Evolutionary conservation across 1,140 invertebrate genomes (phyloP).

Genomic region (Leptonema lineaticorne): DNA sequence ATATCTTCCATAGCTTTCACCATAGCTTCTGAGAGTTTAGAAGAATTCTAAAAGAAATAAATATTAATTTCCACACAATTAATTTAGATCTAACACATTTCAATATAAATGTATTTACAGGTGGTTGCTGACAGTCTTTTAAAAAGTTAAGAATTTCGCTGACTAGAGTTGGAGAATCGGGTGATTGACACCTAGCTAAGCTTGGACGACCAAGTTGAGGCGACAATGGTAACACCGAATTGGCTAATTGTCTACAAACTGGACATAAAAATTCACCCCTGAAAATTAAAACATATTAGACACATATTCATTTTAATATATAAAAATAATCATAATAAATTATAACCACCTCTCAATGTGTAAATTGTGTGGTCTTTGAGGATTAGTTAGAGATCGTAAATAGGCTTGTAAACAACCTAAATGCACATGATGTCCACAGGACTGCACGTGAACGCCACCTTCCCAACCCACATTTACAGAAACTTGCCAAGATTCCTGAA

Average conservation of each 20-base stretch:
- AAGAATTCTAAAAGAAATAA: constrained; percentile 52
- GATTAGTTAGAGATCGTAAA: constrained; percentile 74
- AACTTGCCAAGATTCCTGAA: constrained; percentile 75
- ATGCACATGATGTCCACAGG: constrained; percentile 95
- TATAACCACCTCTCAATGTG: constrained; percentile 64
- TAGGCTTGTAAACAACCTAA: constrained; percentile 90
- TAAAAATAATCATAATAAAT: neutral
- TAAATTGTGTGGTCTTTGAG: constrained; percentile 71
- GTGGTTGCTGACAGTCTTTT: constrained; percentile 66
- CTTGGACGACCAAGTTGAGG: constrained; percentile 71
- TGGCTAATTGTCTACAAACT: constrained; percentile 89
- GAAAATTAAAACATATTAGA: constrained; percentile 37
- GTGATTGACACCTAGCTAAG: constrained; percentile 57
- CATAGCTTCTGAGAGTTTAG: constrained; percentile 76
- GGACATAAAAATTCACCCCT: constrained; percentile 92
- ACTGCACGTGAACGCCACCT: constrained; percentile 92
- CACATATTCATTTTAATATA: neutral
- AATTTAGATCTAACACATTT: neutral
- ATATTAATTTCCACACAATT: constrained; percentile 10
- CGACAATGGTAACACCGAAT: constrained; percentile 86
- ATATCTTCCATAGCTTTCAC: constrained; percentile 92
- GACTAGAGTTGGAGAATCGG: constrained; percentile 57
- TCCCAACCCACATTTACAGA: constrained; percentile 89
- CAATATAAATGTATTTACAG: constrained; percentile 52
- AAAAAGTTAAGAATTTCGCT: constrained; percentile 65